Conservation (phyloP, 2,797 vertebrate species). For the Pangasius sanitwongsei region DNA sequence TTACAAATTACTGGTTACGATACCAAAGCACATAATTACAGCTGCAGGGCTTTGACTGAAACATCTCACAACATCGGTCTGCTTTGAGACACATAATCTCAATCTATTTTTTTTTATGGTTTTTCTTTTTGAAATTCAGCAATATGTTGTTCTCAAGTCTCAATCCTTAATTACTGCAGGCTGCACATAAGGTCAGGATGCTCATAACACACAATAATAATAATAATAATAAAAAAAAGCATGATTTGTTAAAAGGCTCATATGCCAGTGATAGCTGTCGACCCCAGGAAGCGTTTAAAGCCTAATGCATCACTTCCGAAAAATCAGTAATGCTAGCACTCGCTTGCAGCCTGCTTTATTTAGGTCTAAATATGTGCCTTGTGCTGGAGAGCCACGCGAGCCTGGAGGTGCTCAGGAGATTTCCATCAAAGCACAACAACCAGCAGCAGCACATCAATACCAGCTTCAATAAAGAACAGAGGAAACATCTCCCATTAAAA, state of each 20-base stretch:
- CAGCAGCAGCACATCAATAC: constrained; percentile 43
- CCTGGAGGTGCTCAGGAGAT: constrained; percentile 42
- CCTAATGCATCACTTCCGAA: constrained; percentile 30
- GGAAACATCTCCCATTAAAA: constrained; percentile 40
- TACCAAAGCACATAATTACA: constrained; percentile 30
- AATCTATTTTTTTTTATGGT: neutral
- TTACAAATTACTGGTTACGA: constrained; percentile 24
- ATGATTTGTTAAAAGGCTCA: neutral
- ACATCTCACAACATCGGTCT: neutral
- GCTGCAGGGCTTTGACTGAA: constrained; percentile 5
- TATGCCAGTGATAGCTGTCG: neutral
- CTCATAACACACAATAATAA: neutral
- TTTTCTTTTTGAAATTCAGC: constrained; percentile 1
- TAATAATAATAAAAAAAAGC: neutral
- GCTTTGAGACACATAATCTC: neutral
- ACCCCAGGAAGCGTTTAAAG: constrained; percentile 14
- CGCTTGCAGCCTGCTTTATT: constrained; percentile 40
- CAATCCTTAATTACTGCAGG: neutral
- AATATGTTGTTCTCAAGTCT: neutral
- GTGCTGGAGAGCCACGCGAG: constrained; percentile 31
- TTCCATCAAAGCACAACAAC: constrained; percentile 44
- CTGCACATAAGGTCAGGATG: neutral
- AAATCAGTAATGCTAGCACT: constrained; percentile 5
- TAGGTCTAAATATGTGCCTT: constrained; percentile 43
- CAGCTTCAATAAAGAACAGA: constrained; percentile 47